Evolutionary conservation across 2,888 invertebrate genomes (phyloP).

Genomic region (Dasypolia templi): DNA sequence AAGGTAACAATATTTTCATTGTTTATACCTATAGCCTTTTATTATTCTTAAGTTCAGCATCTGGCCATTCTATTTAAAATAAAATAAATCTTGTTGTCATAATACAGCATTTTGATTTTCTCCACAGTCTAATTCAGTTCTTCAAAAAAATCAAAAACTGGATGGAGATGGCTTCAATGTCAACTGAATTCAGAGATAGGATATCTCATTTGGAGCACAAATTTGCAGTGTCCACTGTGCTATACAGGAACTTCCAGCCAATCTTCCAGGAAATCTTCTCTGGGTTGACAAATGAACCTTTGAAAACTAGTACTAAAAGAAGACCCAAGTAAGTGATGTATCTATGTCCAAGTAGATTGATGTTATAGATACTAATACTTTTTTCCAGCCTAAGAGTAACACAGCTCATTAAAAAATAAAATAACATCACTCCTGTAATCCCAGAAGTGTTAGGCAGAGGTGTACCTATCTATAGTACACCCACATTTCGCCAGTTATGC

Average conservation of each 20-base stretch:
- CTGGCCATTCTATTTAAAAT: not conserved
- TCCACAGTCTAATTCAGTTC: slow-evolving; percentile 96
- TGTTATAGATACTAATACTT: not conserved
- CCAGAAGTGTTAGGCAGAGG: too few species aligned
- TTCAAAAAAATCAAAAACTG: slow-evolving; percentile 98
- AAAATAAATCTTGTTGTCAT: not conserved
- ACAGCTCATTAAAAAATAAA: not conserved
- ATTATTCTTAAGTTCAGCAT: not conserved
- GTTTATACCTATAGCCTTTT: not conserved
- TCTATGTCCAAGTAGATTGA: not conserved
- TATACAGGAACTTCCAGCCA: slow-evolving; percentile 97
- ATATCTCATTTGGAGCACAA: slow-evolving; percentile 96
- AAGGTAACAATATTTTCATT: slow-evolving; percentile 89
- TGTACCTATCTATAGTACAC: too few species aligned
- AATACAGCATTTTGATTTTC: not conserved
- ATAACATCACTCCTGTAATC: too few species aligned
- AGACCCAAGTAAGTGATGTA: slow-evolving; percentile 82
- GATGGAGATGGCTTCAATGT: slow-evolving; percentile 98
- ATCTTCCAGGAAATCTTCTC: slow-evolving; percentile 97
- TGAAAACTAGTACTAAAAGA: slow-evolving; percentile 91
- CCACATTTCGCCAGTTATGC: too few species aligned
- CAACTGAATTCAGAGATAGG: slow-evolving; percentile 95
- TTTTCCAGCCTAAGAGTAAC: not conserved
- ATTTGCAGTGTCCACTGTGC: slow-evolving; percentile 98
- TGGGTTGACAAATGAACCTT: slow-evolving; percentile 90